Evolutionary conservation across 2,888 invertebrate species (phyloP).

Genomic region (Heliconius ethilla): DNA sequence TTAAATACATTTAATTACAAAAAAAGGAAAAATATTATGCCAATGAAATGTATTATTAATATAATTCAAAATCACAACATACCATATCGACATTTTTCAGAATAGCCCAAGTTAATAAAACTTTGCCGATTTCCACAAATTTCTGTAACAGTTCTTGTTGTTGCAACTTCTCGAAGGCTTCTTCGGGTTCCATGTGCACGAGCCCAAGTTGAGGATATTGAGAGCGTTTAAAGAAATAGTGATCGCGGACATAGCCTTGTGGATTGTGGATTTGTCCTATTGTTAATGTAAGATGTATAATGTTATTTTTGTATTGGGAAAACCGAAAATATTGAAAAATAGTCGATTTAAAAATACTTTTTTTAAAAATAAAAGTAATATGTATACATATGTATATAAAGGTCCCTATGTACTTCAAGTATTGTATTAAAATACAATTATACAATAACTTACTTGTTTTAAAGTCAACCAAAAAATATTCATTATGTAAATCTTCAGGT

Average conservation of each 20-base stretch:
- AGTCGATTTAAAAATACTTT: background rate
- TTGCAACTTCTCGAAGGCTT: constrained; percentile 94
- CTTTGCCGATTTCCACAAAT: constrained; percentile 98
- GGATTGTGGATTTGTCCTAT: constrained; percentile 98
- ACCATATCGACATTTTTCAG: constrained; percentile 96
- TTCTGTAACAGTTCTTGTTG: constrained; percentile 95
- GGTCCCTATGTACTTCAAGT: no score
- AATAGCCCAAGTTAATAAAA: constrained; percentile 94
- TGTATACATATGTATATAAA: background rate
- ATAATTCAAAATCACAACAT: constrained; percentile 42
- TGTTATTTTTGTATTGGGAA: background rate
- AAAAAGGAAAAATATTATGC: no score
- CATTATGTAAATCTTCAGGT: constrained; percentile 92
- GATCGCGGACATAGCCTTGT: constrained; percentile 96
- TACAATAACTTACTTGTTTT: constrained; percentile 92
- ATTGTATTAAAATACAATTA: background rate
- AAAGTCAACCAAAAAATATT: constrained; percentile 98
- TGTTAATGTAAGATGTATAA: background rate
- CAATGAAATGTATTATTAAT: background rate
- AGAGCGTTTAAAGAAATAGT: constrained; percentile 96
- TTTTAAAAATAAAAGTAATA: background rate
- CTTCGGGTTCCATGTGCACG: constrained; percentile 95
- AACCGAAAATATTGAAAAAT: background rate
- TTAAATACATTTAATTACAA: no score
- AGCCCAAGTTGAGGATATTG: constrained; percentile 98